Conservation (phyloP, 2,888 invertebrate genomes). For the Erebia epiphron region DNA sequence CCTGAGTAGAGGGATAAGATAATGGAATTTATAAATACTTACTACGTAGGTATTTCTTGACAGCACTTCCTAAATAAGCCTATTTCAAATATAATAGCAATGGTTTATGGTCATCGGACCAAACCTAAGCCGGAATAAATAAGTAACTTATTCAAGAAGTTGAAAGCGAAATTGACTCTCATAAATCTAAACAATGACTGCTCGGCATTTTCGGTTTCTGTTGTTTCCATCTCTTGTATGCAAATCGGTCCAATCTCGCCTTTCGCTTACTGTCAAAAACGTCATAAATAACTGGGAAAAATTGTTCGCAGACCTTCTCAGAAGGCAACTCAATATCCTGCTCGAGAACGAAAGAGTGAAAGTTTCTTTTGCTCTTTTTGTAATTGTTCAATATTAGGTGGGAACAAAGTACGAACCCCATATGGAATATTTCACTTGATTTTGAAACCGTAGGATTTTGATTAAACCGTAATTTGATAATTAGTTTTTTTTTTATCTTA, state of each 20-base stretch:
- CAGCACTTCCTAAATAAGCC: not conserved
- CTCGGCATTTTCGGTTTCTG: slow-evolving; percentile 39
- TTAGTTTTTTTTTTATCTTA: not conserved
- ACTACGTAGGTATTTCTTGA: too few species aligned
- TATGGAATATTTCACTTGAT: not conserved
- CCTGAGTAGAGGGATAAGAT: too few species aligned
- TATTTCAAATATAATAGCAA: not conserved
- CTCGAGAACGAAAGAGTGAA: not conserved
- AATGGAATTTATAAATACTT: too few species aligned
- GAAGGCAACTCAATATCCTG: slow-evolving; percentile 39
- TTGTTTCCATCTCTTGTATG: slow-evolving; percentile 62
- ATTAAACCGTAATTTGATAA: not conserved
- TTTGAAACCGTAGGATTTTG: not conserved
- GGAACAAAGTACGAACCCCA: not conserved
- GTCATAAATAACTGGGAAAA: slow-evolving; percentile 57
- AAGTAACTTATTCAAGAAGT: not conserved
- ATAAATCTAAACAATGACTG: slow-evolving; percentile 43
- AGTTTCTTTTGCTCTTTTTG: not conserved
- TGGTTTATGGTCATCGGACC: not conserved
- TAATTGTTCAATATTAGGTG: slow-evolving; percentile 7
- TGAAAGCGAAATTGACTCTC: slow-evolving; percentile 48
- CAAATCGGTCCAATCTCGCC: slow-evolving; percentile 63
- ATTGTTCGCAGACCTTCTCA: slow-evolving; percentile 45
- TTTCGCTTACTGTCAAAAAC: slow-evolving; percentile 56
- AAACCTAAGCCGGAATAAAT: not conserved